A percentile compares a stretch with the other conserved stretches of the same genome.
phyloP scores from a whole-genome alignment of 2,888 invertebrate species.

The Terebella lapidaria region DNA sequence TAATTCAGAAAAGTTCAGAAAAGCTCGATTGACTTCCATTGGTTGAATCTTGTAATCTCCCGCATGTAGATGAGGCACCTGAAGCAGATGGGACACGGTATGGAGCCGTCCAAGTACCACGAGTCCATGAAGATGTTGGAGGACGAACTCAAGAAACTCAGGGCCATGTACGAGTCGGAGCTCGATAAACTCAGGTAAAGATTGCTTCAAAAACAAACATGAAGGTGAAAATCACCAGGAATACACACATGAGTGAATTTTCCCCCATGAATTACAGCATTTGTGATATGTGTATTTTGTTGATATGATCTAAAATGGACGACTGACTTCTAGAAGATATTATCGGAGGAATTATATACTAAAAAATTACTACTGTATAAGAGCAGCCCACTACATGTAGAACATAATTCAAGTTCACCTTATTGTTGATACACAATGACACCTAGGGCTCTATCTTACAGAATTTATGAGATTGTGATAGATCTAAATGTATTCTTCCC shows the following conservation, averaged over 20 bases:
- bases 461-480: no score
- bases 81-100: constrained; percentile 1
- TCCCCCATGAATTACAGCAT: neutral
- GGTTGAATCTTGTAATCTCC: no score
- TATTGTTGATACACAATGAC: no score
- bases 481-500: neutral
- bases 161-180: constrained; percentile 18
- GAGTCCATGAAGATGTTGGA: constrained; percentile 19
- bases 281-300: neutral
- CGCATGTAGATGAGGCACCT: constrained; percentile 5
- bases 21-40: no score
- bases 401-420: no score
- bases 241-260: neutral
- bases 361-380: no score
- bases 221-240: neutral
- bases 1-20: no score
- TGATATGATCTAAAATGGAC: no score
- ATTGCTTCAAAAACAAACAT: neutral
- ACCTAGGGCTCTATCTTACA: no score
- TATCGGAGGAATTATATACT: no score
- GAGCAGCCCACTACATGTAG: no score
- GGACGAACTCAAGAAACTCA: constrained; percentile 20
- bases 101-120: constrained; percentile 13
- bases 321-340: no score
- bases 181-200: constrained; percentile 19